phyloP scores from a whole-genome alignment of 1,140 invertebrate species.

The Panulirus ornatus region DNA sequence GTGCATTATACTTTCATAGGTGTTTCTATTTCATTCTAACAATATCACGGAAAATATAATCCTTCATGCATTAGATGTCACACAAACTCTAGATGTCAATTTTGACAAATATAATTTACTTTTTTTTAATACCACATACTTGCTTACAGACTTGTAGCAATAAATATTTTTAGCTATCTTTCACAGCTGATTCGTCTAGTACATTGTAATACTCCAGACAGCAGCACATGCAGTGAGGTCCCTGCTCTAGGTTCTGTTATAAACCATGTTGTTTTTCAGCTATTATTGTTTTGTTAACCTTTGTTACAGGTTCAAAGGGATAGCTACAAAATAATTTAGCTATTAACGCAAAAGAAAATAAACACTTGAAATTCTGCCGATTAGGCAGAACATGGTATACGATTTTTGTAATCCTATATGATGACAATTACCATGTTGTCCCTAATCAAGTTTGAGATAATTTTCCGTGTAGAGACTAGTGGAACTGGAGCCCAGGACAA shows the following conservation, averaged over 20 bases:
- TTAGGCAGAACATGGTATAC: conserved; percentile 57
- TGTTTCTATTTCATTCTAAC: conserved; percentile 44
- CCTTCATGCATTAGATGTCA: conserved; percentile 57
- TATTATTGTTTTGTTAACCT: conserved; percentile 29
- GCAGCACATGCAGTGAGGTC: conserved; percentile 21
- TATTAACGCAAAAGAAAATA: conserved; percentile 8
- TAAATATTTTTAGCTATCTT: conserved; percentile 33
- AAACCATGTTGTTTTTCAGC: not conserved
- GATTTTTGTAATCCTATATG: conserved; percentile 1
- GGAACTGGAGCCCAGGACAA: conserved; percentile 18
- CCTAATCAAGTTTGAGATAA: conserved; percentile 41
- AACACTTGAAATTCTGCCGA: not conserved
- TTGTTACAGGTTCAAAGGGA: conserved; percentile 28
- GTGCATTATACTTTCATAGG: conserved; percentile 64
- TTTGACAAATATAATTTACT: conserved; percentile 23
- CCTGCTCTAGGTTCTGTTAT: conserved; percentile 40
- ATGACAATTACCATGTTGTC: conserved; percentile 48
- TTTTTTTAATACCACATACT: conserved; percentile 29
- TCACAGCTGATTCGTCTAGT: conserved; percentile 39
- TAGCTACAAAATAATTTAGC: conserved; percentile 25
- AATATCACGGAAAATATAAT: conserved; percentile 37
- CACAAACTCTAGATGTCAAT: conserved; percentile 13
- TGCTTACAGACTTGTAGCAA: conserved; percentile 42
- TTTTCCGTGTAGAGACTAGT: conserved; percentile 28
- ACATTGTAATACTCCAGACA: no score